These are phyloP conservation scores for Trachelus tabidus DNA, from an alignment of 2,888 invertebrate genomes.

Conservation along the genomic window DNA sequence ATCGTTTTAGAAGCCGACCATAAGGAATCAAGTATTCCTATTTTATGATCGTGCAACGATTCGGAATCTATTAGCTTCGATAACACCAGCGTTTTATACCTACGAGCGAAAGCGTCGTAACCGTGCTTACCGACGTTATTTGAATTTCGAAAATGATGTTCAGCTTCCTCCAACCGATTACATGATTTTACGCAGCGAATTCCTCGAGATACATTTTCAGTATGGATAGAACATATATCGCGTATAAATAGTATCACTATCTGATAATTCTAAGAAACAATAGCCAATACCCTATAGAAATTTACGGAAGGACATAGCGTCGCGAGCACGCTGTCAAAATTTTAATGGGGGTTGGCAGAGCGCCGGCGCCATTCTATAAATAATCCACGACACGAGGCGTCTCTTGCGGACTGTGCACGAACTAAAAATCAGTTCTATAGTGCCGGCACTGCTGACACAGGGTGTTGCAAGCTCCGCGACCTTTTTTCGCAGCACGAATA, in stretches of 20 bases:
- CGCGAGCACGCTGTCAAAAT: slow-evolving; percentile 8
- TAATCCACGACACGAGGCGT: slow-evolving; percentile 29
- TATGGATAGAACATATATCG: background rate
- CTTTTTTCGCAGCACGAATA: slow-evolving; percentile 11
- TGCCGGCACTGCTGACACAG: slow-evolving; percentile 13
- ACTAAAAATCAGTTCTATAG: slow-evolving; percentile 16
- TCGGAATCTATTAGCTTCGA: background rate
- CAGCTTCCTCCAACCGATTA: background rate
- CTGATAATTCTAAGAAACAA: background rate
- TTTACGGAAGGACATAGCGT: background rate
- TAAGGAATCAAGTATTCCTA: background rate
- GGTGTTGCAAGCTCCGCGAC: slow-evolving; percentile 10
- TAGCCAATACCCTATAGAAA: background rate
- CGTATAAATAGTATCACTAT: background rate
- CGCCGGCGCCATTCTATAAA: slow-evolving; percentile 53
- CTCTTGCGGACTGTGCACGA: slow-evolving; percentile 13
- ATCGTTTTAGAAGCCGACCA: background rate
- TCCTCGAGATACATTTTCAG: background rate
- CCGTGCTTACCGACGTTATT: background rate
- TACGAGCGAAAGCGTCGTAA: background rate
- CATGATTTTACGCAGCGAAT: background rate
- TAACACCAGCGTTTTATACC: background rate
- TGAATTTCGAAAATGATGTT: background rate
- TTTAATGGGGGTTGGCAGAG: slow-evolving; percentile 46
- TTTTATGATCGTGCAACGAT: background rate